phyloP scores from a whole-genome alignment of 2,888 invertebrate species.

The Petrolisthes manimaculis region DNA sequence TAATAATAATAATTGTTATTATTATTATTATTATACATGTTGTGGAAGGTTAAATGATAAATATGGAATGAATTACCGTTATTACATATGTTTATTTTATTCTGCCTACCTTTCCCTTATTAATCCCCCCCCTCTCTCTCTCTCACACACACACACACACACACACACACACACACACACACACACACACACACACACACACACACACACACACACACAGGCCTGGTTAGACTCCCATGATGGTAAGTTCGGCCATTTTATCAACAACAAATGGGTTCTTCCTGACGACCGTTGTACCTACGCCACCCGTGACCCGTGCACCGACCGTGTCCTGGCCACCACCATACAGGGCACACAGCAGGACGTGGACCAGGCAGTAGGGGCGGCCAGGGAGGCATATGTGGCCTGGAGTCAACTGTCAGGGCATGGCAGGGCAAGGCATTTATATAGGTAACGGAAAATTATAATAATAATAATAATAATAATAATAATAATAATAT shows the following conservation, averaged over 20 bases:
- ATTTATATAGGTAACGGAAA: constrained; percentile 68
- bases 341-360: constrained; percentile 66
- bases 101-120: background rate
- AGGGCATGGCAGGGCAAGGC: constrained; percentile 67
- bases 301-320: constrained; percentile 60
- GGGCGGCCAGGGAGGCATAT: constrained; percentile 64
- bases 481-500: too few relatives aligned
- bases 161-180: too few relatives aligned
- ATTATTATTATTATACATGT: too few relatives aligned
- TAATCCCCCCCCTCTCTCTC: background rate
- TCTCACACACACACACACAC: background rate
- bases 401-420: constrained; percentile 65
- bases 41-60: too few relatives aligned
- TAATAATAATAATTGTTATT: too few relatives aligned
- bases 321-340: constrained; percentile 53
- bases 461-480: too few relatives aligned
- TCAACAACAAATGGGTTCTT: constrained; percentile 65
- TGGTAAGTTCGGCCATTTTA: constrained; percentile 66
- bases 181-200: background rate
- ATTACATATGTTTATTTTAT: background rate
- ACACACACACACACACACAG: background rate
- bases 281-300: constrained; percentile 59
- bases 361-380: constrained; percentile 68
- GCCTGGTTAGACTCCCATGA: constrained; percentile 64
- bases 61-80: too few relatives aligned